Percentiles rank a stretch among this genome's conserved stretches.
Evolutionary conservation across 2,888 invertebrate species (phyloP).

Genomic region (Hecatera dysodea): DNA sequence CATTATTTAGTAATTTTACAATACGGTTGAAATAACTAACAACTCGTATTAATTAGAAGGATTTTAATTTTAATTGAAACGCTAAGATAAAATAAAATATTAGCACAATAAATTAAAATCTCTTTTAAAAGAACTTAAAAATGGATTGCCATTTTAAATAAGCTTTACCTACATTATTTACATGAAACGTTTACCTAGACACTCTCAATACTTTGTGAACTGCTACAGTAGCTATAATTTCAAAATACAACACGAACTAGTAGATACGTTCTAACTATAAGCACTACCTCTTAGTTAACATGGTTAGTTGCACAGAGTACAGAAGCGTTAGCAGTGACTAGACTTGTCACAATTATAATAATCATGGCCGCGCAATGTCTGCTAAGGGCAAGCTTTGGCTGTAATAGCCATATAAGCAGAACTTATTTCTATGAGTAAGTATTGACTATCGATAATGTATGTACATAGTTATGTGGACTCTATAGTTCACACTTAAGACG

Average conservation of each 20-base stretch:
- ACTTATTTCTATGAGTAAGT: background rate
- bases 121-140: too few relatives aligned
- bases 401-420: background rate
- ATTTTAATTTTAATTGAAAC: too few relatives aligned
- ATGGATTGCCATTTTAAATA: too few relatives aligned
- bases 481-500: too few relatives aligned
- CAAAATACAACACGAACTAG: background rate
- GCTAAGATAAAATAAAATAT: too few relatives aligned
- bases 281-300: conserved; percentile 19
- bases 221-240: conserved; percentile 6
- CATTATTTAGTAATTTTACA: too few relatives aligned
- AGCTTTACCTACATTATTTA: background rate
- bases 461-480: too few relatives aligned
- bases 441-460: background rate
- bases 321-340: background rate
- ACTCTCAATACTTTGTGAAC: background rate
- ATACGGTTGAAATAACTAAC: too few relatives aligned
- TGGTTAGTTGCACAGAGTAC: conserved; percentile 26
- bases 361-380: background rate
- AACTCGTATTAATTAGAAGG: too few relatives aligned
- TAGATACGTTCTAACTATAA: background rate
- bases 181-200: background rate
- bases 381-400: background rate
- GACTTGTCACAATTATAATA: background rate
- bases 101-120: too few relatives aligned